Evolutionary conservation across 2,888 invertebrate genomes (phyloP), one percentile per base, ranked within the genome.

Genomic region (Cryptus armator): DNA sequence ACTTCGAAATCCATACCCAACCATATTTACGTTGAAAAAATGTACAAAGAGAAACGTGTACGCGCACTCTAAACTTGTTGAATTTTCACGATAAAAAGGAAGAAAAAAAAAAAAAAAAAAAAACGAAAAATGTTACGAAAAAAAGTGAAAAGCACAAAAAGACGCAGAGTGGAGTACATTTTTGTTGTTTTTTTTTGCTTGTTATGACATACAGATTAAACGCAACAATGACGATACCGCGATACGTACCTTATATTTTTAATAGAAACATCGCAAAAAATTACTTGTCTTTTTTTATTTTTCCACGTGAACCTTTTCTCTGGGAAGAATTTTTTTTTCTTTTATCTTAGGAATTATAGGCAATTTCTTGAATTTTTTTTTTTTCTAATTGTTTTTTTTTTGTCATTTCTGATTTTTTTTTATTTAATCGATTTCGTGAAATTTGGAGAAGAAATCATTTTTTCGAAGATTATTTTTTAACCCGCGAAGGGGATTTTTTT

Each of bases 11-110:
- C 10, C 10, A 67, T 74, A 66, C 72, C 78, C 44, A 56, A 67
- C 56, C 32, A 48, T 37, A 68, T 24, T 59, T 70, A 32, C 62
- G 53, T 81, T 70, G 44, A 71, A 70, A 81, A 70, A 81, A 51
- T 29, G 56, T 56, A 59, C 43, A 64, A 19, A 64, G 37, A 53
- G 51, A 53, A 64, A 64, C 37, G 75, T 62, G 62, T 51, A n/a
- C 37, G 75, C 29, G 62, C 59, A 64, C 59, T 79, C 43, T 64
- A 75, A 68, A 62, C 43, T 75, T 68, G 62, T 75, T 51, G 59
- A 70, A 59, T 53, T 43, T 46, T 56, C 43, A 46, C 19, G 29
- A 80, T 24, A 12, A 29, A 59, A 64, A 74, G 48, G 48, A 48
- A 0, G 19, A 9, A n/a, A n/a, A n/a, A n/a, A 64, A 48, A 48